phyloP scores from a whole-genome alignment of 1,140 invertebrate species.

The Aphelenchoides besseyi region DNA sequence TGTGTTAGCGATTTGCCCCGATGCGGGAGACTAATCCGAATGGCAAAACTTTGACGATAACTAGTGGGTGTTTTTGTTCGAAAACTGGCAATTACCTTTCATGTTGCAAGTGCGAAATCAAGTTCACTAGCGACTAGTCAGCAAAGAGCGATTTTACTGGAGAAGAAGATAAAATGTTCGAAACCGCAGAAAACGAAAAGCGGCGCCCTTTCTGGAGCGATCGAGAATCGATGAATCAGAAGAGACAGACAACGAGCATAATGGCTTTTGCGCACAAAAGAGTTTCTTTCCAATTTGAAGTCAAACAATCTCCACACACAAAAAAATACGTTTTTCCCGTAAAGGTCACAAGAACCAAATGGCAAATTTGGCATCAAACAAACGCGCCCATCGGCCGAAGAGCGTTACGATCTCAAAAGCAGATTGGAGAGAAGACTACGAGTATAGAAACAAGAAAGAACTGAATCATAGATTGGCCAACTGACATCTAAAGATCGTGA shows the following conservation, averaged over 20 bases:
- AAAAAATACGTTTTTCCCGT: neutral
- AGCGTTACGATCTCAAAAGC: too few species aligned
- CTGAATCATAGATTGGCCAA: neutral
- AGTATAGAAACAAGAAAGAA: too few species aligned
- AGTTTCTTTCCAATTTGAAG: neutral
- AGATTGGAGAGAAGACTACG: too few species aligned
- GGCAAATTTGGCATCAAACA: neutral
- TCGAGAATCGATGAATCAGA: neutral
- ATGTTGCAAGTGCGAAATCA: too few species aligned
- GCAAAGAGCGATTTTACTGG: too few species aligned
- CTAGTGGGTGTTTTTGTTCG: too few species aligned
- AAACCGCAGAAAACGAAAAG: neutral
- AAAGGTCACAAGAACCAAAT: neutral
- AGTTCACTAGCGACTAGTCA: too few species aligned
- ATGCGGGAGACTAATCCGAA: too few species aligned
- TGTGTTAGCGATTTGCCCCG: neutral
- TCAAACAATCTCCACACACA: too few species aligned
- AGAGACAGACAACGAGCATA: neutral
- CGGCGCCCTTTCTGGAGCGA: neutral
- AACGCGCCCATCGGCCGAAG: too few species aligned
- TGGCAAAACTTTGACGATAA: too few species aligned
- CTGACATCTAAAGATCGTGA: neutral
- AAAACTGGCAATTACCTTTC: too few species aligned
- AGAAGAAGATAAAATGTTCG: neutral
- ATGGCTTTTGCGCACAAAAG: constrained; percentile 1